phyloP scores from a whole-genome alignment of 2,888 invertebrate genomes.

The Drosophila melanosoma region DNA sequence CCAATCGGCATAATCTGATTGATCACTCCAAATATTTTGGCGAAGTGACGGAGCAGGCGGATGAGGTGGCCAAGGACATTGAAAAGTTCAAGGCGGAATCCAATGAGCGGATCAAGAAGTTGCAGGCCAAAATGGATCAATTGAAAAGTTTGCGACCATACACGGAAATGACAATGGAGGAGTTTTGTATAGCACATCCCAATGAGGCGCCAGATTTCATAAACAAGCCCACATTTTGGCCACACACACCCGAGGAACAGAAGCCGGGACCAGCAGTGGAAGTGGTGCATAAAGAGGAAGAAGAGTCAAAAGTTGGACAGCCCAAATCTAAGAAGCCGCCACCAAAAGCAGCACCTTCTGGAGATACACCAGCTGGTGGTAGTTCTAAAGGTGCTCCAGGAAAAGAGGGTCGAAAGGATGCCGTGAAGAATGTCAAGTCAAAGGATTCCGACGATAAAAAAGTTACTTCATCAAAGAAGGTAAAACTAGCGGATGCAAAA shows the following conservation, averaged over 20 bases:
- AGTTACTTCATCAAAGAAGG: not conserved
- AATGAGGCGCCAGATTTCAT: conserved; percentile 89
- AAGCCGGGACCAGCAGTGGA: conserved; percentile 57
- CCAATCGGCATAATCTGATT: conserved; percentile 57
- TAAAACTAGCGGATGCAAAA: not conserved
- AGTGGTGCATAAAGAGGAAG: conserved; percentile 9
- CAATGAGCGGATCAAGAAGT: conserved; percentile 81
- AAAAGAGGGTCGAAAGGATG: not conserved
- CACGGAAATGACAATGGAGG: conserved; percentile 93
- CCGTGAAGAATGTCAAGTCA: not conserved
- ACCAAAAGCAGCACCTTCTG: conserved; percentile 25
- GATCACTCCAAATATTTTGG: conserved; percentile 75
- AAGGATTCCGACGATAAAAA: not conserved
- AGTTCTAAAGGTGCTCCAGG: not conserved
- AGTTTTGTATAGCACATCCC: conserved; percentile 90
- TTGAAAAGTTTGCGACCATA: conserved; percentile 89
- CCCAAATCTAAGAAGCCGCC: conserved; percentile 22
- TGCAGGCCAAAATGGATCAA: conserved; percentile 87
- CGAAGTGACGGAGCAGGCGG: conserved; percentile 88
- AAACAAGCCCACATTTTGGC: conserved; percentile 93
- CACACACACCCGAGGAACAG: conserved; percentile 90
- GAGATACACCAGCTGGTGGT: conserved; percentile 1
- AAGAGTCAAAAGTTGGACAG: conserved; percentile 1
- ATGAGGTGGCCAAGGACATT: conserved; percentile 86
- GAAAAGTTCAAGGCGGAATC: conserved; percentile 67